Percentiles rank a stretch among this genome's conserved stretches.
Evolutionary conservation across 2,113 vertebrate species (phyloP).

Genomic region (Psammodynastes pulverulentus): DNA sequence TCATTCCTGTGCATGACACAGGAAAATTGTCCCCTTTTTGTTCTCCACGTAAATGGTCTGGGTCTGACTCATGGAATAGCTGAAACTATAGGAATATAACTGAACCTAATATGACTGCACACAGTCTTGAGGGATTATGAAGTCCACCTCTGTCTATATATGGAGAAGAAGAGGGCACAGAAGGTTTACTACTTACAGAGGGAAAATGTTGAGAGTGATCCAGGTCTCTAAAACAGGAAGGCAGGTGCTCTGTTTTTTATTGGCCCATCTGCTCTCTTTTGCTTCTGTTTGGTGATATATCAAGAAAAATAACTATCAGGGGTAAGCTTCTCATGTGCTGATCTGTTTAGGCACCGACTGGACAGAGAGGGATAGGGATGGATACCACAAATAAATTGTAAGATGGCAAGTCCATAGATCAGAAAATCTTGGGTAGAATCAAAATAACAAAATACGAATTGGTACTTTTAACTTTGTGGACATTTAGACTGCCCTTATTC

Average conservation of each 20-base stretch:
- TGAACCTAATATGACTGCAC: not conserved
- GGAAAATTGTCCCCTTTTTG: not conserved
- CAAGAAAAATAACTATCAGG: not conserved
- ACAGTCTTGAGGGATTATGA: not conserved
- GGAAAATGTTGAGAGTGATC: not conserved
- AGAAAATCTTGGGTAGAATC: not conserved
- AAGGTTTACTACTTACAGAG: not conserved
- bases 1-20: not conserved
- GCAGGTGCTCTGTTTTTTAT: not conserved
- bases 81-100: not conserved
- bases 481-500: not conserved
- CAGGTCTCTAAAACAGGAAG: not conserved
- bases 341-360: not conserved
- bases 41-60: not conserved
- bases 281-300: not conserved
- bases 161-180: not conserved
- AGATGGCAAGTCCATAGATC: not conserved
- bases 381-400: not conserved
- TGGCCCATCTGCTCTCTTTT: slow-evolving; percentile 10
- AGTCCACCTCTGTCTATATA: not conserved
- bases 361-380: not conserved
- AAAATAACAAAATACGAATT: not conserved
- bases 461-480: not conserved
- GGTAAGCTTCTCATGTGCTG: not conserved
- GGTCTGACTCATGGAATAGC: not conserved